Evolutionary conservation across 2,113 vertebrate genomes (phyloP).

Genomic region (Leptobrachium ailaonicum): DNA sequence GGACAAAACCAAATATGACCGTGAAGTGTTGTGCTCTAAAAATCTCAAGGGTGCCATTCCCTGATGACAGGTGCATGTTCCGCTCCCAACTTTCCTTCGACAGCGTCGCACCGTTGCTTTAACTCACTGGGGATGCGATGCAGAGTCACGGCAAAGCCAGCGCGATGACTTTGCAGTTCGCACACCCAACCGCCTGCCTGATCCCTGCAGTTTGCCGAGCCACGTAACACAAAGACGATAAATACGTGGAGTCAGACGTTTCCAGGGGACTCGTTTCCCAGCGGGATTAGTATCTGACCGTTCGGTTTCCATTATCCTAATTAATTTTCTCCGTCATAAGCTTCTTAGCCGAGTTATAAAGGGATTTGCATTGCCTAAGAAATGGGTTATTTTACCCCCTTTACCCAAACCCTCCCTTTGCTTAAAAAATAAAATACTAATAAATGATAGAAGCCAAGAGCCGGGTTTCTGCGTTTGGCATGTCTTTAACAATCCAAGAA

Average conservation of each 20-base stretch:
- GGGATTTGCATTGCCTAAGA: conserved; percentile 19
- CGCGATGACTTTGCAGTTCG: neutral
- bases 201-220: neutral
- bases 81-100: no score
- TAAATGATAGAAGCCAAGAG: neutral
- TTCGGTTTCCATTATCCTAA: conserved; percentile 40
- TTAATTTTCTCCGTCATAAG: conserved; percentile 42
- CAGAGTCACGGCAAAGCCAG: neutral
- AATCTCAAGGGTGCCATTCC: no score
- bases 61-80: no score
- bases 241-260: conserved; percentile 14
- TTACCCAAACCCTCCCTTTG: neutral
- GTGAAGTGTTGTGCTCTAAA: no score
- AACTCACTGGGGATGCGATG: neutral
- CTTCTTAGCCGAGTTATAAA: conserved; percentile 33
- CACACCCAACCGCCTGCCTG: neutral
- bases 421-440: neutral
- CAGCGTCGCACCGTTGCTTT: neutral
- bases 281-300: conserved; percentile 22
- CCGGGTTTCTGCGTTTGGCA: neutral
- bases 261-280: conserved; percentile 9
- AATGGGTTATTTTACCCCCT: conserved; percentile 1
- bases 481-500: neutral
- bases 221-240: conserved; percentile 17
- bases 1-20: no score